Percentiles rank a stretch among this genome's conserved stretches.
Conservation (phyloP, 2,888 invertebrate species). For the Diogma glabrata region DNA sequence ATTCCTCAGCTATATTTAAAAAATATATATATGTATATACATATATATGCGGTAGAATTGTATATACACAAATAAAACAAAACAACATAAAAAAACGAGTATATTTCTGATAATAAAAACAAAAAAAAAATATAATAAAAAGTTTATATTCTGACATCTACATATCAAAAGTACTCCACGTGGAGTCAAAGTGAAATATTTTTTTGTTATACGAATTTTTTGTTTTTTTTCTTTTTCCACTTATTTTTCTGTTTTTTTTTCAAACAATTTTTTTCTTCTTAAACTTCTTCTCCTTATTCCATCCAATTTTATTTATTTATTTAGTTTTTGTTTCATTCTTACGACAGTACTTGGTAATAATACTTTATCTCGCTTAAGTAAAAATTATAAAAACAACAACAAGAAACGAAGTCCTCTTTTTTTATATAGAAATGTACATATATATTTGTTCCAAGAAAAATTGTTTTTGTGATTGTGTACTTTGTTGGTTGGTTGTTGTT, state of each 20-base stretch:
- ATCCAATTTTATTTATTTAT: too few relatives aligned
- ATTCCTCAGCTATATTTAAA: too few relatives aligned
- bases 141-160: slow-evolving; percentile 3
- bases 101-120: slow-evolving; percentile 8
- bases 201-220: too few relatives aligned
- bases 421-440: too few relatives aligned
- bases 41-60: slow-evolving; percentile 4
- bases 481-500: slow-evolving; percentile 2
- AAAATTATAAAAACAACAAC: not conserved
- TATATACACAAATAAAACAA: slow-evolving; percentile 5
- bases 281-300: not conserved
- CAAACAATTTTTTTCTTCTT: slow-evolving; percentile 5
- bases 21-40: not conserved
- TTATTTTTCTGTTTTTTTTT: too few relatives aligned
- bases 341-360: not conserved
- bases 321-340: not conserved
- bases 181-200: too few relatives aligned
- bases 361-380: slow-evolving; percentile 1
- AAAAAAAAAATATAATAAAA: not conserved
- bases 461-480: slow-evolving; percentile 1
- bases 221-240: too few relatives aligned
- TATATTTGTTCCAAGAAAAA: slow-evolving; percentile 9
- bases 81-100: not conserved
- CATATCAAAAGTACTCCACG: slow-evolving; percentile 8
- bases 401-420: not conserved